Evolutionary conservation across 2,888 invertebrate species (phyloP), one percentile per base, ranked within the genome.

Genomic region (Acrobasis suavella): DNA sequence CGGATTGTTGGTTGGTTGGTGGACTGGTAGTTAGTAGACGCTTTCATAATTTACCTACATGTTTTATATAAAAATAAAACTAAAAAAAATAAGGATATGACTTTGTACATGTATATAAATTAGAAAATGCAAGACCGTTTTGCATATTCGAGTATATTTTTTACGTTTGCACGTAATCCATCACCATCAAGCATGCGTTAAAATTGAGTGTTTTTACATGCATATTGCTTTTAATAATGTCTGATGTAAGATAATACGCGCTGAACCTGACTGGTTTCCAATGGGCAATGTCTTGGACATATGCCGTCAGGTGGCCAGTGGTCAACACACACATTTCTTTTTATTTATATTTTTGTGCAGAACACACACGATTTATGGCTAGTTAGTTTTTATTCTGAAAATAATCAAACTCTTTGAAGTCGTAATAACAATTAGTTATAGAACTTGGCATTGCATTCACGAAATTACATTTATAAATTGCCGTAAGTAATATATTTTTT

Each of bases 171-270:
- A 54, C 50, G 63, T 63, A 59, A 63, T 59, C 55, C 54, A 22
- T 50, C 55, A 59, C 55, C 54, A 39, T 49, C 54, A 59, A 52
- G 60, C 37, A 9, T 42, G 64, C 62, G 60, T 51, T 60, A 60
- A 50, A 60, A 60, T 67, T 69, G 65, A 69, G 56, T 55, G 59
- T 75, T 76, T 72, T 71, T 63, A 67, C 67, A 68, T 72, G 73
- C 75, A 76, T 74, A 74, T 73, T 75, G 74, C 72, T 67, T 75
- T 76, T 76, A 77, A 76, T 72, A 79, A 79, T 81, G 78, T 77
- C 69, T 71, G 78, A 78, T 82, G 85, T 83, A 86, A 87, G 79
- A 77, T 85, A 86, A 85, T 84, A 87, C 80, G 72, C 69, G 77
- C 77, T 82, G 78, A 83, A 81, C 76, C 74, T 67, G 76, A 80